phyloP scores from a whole-genome alignment of 2,113 vertebrate genomes.

The cat (Felis catus) region F.catus_Fca126_mat1.0 CM031412.1:2503501-2504000 shows the following conservation, averaged over 20 bases:
- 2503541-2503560: neutral
- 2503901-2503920: constrained; percentile 33
- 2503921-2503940: constrained; percentile 1
- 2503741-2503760: neutral
- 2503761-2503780: neutral
- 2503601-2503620: neutral
- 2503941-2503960: neutral
- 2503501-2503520: neutral
- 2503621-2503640: neutral
- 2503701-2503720: neutral
- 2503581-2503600: neutral
- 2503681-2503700: constrained; percentile 23
- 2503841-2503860: neutral
- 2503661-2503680: neutral
- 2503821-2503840: constrained; percentile 4
- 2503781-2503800: neutral
- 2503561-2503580: neutral
- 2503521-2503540: neutral
- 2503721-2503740: neutral
- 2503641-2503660: neutral
- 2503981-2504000: neutral
- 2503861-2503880: neutral
- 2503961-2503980: neutral
- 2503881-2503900: neutral
- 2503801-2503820: constrained; percentile 28